A percentile compares a stretch with the other conserved stretches of the same genome.
Evolutionary conservation across 2,797 vertebrate species (phyloP).

Genomic region (Muscicapa comitata): DNA sequence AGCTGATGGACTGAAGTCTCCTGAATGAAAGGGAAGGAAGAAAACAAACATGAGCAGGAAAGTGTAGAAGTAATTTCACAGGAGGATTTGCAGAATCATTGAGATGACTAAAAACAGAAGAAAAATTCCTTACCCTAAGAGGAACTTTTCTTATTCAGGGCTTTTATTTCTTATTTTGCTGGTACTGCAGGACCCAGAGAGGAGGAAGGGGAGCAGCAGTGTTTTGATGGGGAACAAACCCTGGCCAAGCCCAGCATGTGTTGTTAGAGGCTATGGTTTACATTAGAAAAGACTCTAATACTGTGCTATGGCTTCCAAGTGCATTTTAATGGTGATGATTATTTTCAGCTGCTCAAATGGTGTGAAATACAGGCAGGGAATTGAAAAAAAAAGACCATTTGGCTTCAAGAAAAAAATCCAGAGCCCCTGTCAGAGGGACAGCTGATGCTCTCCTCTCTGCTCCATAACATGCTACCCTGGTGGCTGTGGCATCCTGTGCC

Average conservation of each 20-base stretch:
- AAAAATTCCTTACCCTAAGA: background rate
- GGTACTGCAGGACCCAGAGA: background rate
- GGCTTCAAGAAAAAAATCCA: background rate
- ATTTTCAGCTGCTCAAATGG: background rate
- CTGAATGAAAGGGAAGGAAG: conserved; percentile 40
- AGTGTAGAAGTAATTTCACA: conserved; percentile 28
- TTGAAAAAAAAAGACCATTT: background rate
- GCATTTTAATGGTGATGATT: background rate
- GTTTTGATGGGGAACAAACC: background rate
- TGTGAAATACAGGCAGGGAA: background rate
- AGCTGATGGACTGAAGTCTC: conserved; percentile 49
- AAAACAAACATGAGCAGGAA: conserved; percentile 6
- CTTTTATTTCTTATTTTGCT: conserved; percentile 4
- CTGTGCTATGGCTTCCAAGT: background rate
- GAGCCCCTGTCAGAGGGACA: background rate
- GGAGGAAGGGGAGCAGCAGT: background rate
- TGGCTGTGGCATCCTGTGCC: background rate
- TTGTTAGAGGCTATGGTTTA: conserved; percentile 14
- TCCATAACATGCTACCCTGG: fast-evolving
- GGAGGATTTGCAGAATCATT: conserved; percentile 2
- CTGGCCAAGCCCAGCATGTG: background rate
- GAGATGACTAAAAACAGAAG: conserved; percentile 29
- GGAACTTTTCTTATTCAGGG: background rate
- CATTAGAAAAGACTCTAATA: conserved; percentile 7
- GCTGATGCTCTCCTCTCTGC: background rate